A percentile compares a stretch with the other conserved stretches of the same genome.
phyloP scores from a whole-genome alignment of 2,797 vertebrate species.

The Zenarchopterus dispar region DNA sequence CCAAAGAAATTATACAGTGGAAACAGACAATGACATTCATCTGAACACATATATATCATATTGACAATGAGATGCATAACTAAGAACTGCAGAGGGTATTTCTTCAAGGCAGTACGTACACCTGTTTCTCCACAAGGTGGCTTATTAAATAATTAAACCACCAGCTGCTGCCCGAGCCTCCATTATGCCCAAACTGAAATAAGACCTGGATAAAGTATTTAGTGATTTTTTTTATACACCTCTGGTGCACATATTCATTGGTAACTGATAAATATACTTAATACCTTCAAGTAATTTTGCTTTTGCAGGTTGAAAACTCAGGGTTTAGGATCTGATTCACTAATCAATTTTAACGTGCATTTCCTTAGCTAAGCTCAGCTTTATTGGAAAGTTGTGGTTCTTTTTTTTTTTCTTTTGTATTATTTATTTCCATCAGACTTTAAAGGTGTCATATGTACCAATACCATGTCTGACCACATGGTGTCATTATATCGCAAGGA shows the following conservation, averaged over 20 bases:
- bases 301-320: too few species aligned
- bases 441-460: too few species aligned
- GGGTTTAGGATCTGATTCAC: not conserved
- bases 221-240: not conserved
- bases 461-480: too few species aligned
- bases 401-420: not conserved
- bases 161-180: not conserved
- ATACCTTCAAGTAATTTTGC: not conserved
- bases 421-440: conserved; percentile 3
- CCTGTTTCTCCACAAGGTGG: conserved; percentile 42
- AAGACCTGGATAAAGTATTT: conserved; percentile 1
- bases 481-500: too few species aligned
- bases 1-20: too few species aligned
- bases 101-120: conserved; percentile 8
- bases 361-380: not conserved
- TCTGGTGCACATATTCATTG: not conserved
- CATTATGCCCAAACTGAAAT: conserved; percentile 1
- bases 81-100: not conserved
- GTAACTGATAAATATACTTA: not conserved
- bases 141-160: conserved; percentile 6
- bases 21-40: too few species aligned
- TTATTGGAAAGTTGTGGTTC: not conserved
- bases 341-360: not conserved
- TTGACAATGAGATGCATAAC: not conserved
- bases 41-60: not conserved